A percentile compares a stretch with the other conserved stretches of the same genome.
These are phyloP conservation scores for Odontocerum albicorne DNA, from an alignment of 2,888 invertebrate species.

Conservation along the genomic window DNA sequence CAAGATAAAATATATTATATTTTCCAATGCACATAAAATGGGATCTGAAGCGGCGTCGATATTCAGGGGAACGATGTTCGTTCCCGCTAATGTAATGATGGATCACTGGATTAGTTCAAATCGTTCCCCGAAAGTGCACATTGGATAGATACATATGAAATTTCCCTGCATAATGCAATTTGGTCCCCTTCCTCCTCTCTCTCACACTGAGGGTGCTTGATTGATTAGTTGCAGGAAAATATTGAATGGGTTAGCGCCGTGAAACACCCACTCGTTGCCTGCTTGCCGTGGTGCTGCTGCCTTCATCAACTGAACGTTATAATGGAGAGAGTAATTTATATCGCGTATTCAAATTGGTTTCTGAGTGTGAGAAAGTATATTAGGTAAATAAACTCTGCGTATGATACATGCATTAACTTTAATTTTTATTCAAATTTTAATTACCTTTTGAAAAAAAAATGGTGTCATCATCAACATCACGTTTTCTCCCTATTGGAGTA, in stretches of 20 bases:
- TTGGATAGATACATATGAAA: slow-evolving; percentile 36
- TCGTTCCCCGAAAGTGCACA: slow-evolving; percentile 37
- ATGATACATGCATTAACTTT: too few species aligned
- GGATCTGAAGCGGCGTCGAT: too few species aligned
- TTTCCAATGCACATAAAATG: too few species aligned
- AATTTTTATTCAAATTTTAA: too few species aligned
- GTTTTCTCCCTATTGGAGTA: too few species aligned
- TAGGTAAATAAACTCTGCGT: too few species aligned
- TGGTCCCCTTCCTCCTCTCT: slow-evolving; percentile 19
- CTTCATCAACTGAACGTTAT: neutral
- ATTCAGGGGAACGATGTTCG: slow-evolving; percentile 20
- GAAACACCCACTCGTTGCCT: neutral
- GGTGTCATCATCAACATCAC: too few species aligned
- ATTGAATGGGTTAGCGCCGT: slow-evolving; percentile 34
- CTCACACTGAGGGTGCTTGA: slow-evolving; percentile 23
- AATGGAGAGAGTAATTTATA: neutral
- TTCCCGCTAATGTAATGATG: slow-evolving; percentile 37
- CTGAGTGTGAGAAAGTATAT: too few species aligned
- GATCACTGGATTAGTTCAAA: slow-evolving; percentile 37
- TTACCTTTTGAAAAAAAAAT: too few species aligned
- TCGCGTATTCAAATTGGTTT: too few species aligned
- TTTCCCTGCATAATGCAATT: slow-evolving; percentile 38
- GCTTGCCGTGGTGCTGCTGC: neutral
- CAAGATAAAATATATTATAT: too few species aligned
- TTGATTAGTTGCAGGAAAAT: slow-evolving; percentile 35